Conservation (phyloP, 1,140 invertebrate genomes). For the Brachionus asplanchnoidis region DNA sequence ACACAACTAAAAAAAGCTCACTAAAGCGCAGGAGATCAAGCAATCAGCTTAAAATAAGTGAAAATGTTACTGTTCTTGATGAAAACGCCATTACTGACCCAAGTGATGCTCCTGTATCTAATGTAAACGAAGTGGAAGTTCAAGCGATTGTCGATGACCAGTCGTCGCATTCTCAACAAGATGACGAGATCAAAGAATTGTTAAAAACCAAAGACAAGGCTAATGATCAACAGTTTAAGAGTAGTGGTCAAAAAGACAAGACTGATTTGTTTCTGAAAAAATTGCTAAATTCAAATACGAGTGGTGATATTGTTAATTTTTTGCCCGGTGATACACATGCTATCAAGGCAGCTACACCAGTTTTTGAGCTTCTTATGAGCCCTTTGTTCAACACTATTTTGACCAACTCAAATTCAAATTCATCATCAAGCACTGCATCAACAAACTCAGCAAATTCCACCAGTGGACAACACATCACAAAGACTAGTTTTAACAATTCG, state of each 20-base stretch:
- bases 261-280: conserved; percentile 2
- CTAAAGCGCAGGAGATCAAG: not conserved
- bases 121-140: not conserved
- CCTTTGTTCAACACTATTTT: conserved; percentile 18
- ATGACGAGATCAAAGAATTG: conserved; percentile 31
- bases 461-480: not conserved
- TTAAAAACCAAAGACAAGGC: not conserved
- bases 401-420: not conserved
- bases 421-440: not conserved
- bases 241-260: not conserved
- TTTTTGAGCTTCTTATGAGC: conserved; percentile 8
- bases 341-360: not conserved
- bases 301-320: not conserved
- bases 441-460: not conserved
- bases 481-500: not conserved
- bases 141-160: not conserved
- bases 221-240: not conserved
- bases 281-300: not conserved
- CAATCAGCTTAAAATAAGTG: not conserved
- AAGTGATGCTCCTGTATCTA: not conserved
- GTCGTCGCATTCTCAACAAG: conserved; percentile 28
- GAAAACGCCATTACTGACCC: conserved; percentile 28
- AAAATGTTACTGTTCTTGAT: not conserved
- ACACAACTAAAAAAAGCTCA: not conserved
- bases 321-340: not conserved